Evolutionary conservation across 2,797 vertebrate species (phyloP).

Genomic region (Acanthis flammea): DNA sequence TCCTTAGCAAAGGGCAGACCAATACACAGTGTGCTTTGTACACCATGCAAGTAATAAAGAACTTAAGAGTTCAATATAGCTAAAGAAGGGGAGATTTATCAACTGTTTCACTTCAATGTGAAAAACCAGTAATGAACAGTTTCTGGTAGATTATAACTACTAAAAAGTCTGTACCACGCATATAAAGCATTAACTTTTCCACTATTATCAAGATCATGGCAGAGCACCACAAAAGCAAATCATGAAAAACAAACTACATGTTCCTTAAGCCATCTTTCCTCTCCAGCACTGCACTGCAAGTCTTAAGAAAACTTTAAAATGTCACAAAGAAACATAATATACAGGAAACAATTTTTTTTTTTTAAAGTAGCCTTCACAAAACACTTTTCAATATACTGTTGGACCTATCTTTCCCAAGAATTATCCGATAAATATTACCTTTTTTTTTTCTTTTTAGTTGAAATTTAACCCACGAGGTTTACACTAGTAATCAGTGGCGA

Average conservation of each 20-base stretch:
- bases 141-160: background rate
- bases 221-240: background rate
- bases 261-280: background rate
- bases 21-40: background rate
- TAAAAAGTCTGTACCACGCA: background rate
- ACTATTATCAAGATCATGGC: background rate
- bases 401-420: background rate
- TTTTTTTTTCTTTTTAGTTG: background rate
- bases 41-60: background rate
- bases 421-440: background rate
- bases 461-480: background rate
- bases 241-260: background rate
- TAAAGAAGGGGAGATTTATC: background rate
- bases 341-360: background rate
- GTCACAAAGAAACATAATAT: background rate
- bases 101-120: fast-evolving
- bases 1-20: background rate
- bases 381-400: background rate
- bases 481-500: background rate
- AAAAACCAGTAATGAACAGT: background rate
- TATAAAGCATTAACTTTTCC: background rate
- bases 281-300: background rate
- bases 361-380: background rate
- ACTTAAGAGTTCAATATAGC: background rate
- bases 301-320: background rate